Conservation (phyloP, 2,888 invertebrate species). For the Oxycera nigricornis region DNA sequence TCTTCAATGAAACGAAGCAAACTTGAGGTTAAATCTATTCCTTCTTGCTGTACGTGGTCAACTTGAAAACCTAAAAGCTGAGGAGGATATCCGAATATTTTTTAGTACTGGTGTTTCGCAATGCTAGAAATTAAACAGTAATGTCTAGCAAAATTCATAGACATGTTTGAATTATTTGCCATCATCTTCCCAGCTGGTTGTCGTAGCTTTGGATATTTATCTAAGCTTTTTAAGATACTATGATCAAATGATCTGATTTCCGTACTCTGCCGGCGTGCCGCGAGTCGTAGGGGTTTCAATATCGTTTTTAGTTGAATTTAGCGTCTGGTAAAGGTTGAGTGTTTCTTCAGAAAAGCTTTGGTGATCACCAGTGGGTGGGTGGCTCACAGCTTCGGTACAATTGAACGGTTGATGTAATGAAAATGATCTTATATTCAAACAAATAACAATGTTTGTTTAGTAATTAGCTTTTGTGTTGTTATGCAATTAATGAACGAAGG, state of each 20-base stretch:
- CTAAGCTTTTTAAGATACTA: constrained; percentile 23
- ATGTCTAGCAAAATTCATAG: too few relatives aligned
- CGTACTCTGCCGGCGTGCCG: background rate
- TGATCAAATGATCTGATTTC: constrained; percentile 28
- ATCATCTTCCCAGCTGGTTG: background rate
- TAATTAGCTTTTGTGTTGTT: too few relatives aligned
- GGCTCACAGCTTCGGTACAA: background rate
- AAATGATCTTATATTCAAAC: too few relatives aligned
- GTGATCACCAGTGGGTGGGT: background rate
- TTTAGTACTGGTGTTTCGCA: too few relatives aligned
- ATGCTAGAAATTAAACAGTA: too few relatives aligned
- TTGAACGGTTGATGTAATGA: too few relatives aligned
- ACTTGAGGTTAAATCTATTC: background rate
- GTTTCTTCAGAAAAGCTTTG: background rate
- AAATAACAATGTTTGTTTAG: too few relatives aligned
- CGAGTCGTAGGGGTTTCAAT: background rate
- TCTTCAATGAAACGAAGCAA: background rate
- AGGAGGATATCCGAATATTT: too few relatives aligned
- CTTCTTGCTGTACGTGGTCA: background rate
- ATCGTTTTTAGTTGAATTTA: background rate
- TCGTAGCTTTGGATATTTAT: constrained; percentile 15
- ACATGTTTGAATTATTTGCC: background rate
- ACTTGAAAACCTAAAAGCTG: too few relatives aligned
- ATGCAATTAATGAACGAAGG: too few relatives aligned
- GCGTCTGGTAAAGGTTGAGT: background rate